Evolutionary conservation across 2,113 vertebrate genomes (phyloP).

Genomic region (Malurus melanocephalus): DNA sequence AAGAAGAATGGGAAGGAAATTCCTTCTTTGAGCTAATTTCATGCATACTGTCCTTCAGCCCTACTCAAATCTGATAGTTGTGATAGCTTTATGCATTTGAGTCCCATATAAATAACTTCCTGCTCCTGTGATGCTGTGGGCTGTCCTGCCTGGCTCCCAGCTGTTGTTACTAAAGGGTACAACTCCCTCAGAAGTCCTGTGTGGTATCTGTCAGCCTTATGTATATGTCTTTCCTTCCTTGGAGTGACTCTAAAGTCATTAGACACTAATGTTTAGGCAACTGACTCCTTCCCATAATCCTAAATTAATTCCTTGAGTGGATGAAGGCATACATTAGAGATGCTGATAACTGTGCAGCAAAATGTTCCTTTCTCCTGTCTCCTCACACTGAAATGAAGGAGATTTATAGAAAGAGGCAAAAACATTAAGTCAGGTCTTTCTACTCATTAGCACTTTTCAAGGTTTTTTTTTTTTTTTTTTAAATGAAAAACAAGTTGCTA

Average conservation of each 20-base stretch:
- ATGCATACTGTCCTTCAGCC: background rate
- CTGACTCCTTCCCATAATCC: background rate
- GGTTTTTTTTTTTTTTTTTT: background rate
- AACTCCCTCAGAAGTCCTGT: background rate
- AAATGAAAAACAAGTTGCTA: background rate
- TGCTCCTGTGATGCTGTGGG: background rate
- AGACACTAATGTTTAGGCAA: background rate
- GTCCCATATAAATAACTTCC: background rate
- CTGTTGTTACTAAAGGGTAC: background rate
- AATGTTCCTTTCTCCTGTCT: background rate
- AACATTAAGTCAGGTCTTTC: background rate
- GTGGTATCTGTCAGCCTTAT: background rate
- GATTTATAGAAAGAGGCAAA: background rate
- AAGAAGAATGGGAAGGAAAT: background rate
- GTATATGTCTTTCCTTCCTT: background rate
- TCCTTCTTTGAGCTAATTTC: background rate
- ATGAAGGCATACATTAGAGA: background rate
- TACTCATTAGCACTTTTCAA: accelerated
- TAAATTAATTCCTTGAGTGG: background rate
- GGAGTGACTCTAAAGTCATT: background rate
- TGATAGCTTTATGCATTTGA: background rate
- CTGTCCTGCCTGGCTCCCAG: background rate
- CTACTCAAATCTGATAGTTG: background rate
- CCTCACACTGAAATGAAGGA: background rate
- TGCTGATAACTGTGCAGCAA: background rate